Base-by-base conservation (phyloP, 2,888 invertebrate genomes). In the Caenorhabditis drosophilae region DNA sequence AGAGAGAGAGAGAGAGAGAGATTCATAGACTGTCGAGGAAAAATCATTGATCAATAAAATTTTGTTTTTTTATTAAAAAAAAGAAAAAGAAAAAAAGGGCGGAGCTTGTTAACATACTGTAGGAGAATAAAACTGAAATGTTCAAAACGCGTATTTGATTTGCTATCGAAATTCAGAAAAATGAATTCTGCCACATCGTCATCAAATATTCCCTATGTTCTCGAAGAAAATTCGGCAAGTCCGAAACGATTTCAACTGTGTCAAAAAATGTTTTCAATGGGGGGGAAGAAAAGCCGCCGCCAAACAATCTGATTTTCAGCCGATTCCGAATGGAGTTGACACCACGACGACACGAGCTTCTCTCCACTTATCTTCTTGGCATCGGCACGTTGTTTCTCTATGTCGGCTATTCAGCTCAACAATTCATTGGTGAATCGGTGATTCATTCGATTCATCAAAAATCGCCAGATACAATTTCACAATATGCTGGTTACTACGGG, bases 401-500 rank as follows among this genome's bases (percentile, higher is more conserved):
- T 55, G 52, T 60, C 1, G 71, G 67, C 11, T 71, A 71, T 36
- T 58, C 63, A 4, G 46, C 58, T 4, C 71, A 71, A 35, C 48
- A 61, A 31, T 67, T 71, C 42, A 64, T 71, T 27, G 53, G 67
- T 16, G 71, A 71, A 27, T 59, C 67, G 11, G 64, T 71, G 45
- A 64, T 71, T 35, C 67, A 64, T 22, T 68, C 67, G 25, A 61
- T 67, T 25, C 71, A 71, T 27, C 45, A 58, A 23, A 67, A 61
- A 45, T 47, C 57, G 15, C 67, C 70, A 7, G 67, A 67, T 36
- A 51, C 51, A 27, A 70, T 70, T 23, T 67, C 67, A 2, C 62
- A 48, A 1, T 71, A 64, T 44, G 71, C 71, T 23, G 71, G 71
- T 20, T 71, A 71, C 48, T 67, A 71, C 56, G 71, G 70, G 70